Conservation (phyloP, 2,888 invertebrate species). For the Acanthoscelides obtectus region DNA sequence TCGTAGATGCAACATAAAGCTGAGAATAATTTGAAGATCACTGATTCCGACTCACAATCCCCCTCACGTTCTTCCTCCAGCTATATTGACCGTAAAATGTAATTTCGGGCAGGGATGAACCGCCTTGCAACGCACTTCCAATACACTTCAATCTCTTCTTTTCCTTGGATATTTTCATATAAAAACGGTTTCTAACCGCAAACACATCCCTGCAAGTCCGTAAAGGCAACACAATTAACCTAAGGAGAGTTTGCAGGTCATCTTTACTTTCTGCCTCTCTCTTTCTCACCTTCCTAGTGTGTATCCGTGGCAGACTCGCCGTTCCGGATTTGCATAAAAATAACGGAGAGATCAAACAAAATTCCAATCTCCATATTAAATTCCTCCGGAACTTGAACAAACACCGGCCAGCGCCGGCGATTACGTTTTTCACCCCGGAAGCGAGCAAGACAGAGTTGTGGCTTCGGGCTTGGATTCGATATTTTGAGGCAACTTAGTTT, state of each 20-base stretch:
- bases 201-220: background rate
- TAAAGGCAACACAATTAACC: background rate
- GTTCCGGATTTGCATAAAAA: constrained; percentile 17
- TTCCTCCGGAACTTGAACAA: background rate
- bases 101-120: too few relatives aligned
- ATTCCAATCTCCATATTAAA: constrained; percentile 25
- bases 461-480: too few relatives aligned
- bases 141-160: too few relatives aligned
- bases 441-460: background rate
- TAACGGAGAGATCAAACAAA: constrained; percentile 19
- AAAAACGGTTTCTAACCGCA: background rate
- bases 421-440: background rate
- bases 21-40: too few relatives aligned
- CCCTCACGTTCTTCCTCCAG: too few relatives aligned
- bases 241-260: background rate
- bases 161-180: background rate
- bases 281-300: background rate
- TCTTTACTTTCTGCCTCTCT: background rate
- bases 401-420: background rate
- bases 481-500: too few relatives aligned
- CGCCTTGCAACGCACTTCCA: too few relatives aligned
- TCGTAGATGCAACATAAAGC: too few relatives aligned
- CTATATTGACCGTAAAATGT: too few relatives aligned
- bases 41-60: too few relatives aligned
- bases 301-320: background rate